Evolutionary conservation across 2,113 vertebrate species (phyloP), one percentile per base, ranked within the genome.

Genomic region (Pardalotus punctatus): DNA sequence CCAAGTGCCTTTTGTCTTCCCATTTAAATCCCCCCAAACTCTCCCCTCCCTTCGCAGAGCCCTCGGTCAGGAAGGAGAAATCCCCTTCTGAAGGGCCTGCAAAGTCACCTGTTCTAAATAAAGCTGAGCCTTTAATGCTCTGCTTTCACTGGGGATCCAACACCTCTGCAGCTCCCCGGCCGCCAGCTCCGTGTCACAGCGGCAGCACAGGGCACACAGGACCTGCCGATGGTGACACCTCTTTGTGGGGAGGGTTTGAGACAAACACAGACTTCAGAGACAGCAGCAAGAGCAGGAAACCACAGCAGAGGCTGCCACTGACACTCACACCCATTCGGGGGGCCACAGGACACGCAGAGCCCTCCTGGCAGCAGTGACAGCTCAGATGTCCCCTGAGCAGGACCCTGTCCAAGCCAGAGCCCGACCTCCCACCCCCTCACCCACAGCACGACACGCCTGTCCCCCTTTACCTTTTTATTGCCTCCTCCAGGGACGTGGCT

Each of bases 401-500:
- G 24, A 25, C 65, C 57, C 38, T 8, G 54, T 4, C 69, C 0
- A 11, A 36, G 3, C 69, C 73, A 48, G 43, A 4, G 20, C 22
- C 4, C 33, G 3, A 4, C 12, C 4, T 1, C 12, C 5, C 31
- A 20, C 3, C 15, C 51, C 14, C 10, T 2, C 15, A 6, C 36
- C 15, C 10, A 9, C 36, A 14, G 72, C 33, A 57, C 35, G 61
- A 65, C 20, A 33, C 1, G 11, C 28, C 65, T 24, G 9, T 3
- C 71, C 10, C 54, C 36, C 82, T 66, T 96, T 97, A 99, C 99
- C 99, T 97, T 99, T 95, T 93, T 99, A 92, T 97, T 97, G n/a
- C 99, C 99, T 45, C 99, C 99, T 54, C 99, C 99, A 12, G 99
- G 99, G 40, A 98, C 95, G 6, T 99, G 99, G 64, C 98, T 99